phyloP scores from a whole-genome alignment of 2,797 vertebrate genomes.

The Trachurus trachurus region DNA sequence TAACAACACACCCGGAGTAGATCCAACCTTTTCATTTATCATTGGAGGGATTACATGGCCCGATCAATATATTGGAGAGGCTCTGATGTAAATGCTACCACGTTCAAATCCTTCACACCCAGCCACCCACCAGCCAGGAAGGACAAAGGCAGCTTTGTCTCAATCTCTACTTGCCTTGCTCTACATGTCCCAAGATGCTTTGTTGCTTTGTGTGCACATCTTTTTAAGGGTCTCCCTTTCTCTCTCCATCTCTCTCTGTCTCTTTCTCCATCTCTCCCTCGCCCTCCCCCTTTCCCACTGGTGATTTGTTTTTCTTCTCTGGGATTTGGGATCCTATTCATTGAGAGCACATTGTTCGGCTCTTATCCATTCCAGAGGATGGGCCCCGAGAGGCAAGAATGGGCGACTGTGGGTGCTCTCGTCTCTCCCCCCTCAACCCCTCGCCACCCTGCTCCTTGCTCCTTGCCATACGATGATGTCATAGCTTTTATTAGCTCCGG shows the following conservation, averaged over 20 bases:
- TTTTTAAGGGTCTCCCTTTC: constrained; percentile 77
- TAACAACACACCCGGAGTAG: constrained; percentile 54
- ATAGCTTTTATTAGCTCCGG: constrained; percentile 79
- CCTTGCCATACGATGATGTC: constrained; percentile 84
- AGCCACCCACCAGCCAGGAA: constrained; percentile 79
- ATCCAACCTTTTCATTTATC: constrained; percentile 65
- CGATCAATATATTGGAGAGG: constrained; percentile 81
- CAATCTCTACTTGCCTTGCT: constrained; percentile 80
- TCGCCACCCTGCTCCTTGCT: constrained; percentile 63
- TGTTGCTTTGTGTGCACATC: constrained; percentile 82
- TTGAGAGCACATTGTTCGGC: constrained; percentile 75
- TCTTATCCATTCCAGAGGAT: constrained; percentile 84
- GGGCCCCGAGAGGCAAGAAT: constrained; percentile 79
- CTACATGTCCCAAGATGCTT: constrained; percentile 83
- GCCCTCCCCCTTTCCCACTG: constrained; percentile 75
- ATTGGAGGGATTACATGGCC: constrained; percentile 74
- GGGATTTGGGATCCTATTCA: constrained; percentile 85
- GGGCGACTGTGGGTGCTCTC: constrained; percentile 73
- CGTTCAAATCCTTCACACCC: constrained; percentile 72
- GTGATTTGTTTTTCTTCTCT: constrained; percentile 82
- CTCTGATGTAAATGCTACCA: constrained; percentile 64
- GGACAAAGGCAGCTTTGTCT: constrained; percentile 83
- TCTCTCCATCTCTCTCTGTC: constrained; percentile 67
- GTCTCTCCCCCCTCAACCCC: constrained; percentile 45
- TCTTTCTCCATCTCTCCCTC: constrained; percentile 53